Percentiles rank a stretch among this genome's conserved stretches.
Evolutionary conservation across 2,888 invertebrate species (phyloP).

Genomic region (Lepeophtheirus nordmannii): DNA sequence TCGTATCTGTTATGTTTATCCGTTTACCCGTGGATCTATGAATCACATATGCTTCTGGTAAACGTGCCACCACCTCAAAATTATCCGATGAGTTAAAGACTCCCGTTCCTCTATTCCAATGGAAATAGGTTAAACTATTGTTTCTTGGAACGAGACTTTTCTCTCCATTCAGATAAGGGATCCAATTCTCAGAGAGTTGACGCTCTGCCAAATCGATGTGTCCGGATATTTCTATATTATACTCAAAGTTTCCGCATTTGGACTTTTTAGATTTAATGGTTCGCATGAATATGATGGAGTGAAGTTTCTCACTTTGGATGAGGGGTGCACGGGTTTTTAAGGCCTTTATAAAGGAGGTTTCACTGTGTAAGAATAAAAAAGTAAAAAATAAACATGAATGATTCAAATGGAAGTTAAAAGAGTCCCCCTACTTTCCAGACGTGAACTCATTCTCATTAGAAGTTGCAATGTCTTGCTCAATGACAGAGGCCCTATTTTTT

Average conservation of each 20-base stretch:
- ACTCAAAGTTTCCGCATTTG: constrained; percentile 34
- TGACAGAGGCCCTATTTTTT: background rate
- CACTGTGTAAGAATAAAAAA: constrained; percentile 40
- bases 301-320: constrained; percentile 52
- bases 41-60: background rate
- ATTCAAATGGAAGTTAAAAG: background rate
- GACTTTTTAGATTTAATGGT: constrained; percentile 36
- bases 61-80: constrained; percentile 44
- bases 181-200: constrained; percentile 55
- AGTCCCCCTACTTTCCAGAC: constrained; percentile 27
- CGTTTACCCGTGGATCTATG: background rate
- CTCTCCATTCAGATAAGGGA: constrained; percentile 50
- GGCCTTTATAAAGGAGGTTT: constrained; percentile 49
- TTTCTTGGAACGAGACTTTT: constrained; percentile 49
- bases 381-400: background rate
- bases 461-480: constrained; percentile 27
- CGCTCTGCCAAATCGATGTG: constrained; percentile 66
- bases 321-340: constrained; percentile 54
- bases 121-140: constrained; percentile 57
- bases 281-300: constrained; percentile 57
- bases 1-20: constrained; percentile 5
- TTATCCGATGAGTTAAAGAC: constrained; percentile 57
- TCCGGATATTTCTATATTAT: constrained; percentile 63
- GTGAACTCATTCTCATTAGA: background rate
- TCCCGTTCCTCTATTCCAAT: constrained; percentile 56